Conservation (phyloP, 2,888 invertebrate genomes). For the Electrophaes corylata region DNA sequence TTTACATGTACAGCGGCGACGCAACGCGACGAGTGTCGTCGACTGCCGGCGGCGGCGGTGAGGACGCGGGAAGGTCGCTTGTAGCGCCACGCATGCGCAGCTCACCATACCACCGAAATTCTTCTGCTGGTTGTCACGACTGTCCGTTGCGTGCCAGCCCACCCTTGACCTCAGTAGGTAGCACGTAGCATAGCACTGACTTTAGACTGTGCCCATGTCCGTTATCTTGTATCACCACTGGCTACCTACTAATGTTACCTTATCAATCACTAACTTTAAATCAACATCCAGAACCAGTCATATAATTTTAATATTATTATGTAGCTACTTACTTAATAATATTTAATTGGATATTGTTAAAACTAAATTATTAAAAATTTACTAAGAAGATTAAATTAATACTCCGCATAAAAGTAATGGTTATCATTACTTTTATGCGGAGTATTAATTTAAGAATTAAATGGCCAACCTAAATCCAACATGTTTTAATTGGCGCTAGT, state of each 20-base stretch:
- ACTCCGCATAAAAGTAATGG: no score
- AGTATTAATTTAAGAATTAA: no score
- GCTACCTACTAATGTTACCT: background rate
- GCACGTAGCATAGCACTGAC: constrained; percentile 29
- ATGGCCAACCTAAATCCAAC: no score
- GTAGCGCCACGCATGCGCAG: constrained; percentile 72
- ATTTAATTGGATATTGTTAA: no score
- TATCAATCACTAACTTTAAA: constrained; percentile 19
- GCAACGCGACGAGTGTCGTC: constrained; percentile 69
- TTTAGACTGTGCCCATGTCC: constrained; percentile 35
- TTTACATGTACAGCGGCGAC: constrained; percentile 72
- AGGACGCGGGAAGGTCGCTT: constrained; percentile 79
- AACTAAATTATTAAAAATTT: no score
- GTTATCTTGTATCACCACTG: constrained; percentile 7
- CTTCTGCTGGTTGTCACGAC: constrained; percentile 46
- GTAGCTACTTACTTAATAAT: no score
- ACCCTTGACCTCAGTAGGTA: constrained; percentile 52
- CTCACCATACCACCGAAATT: constrained; percentile 48
- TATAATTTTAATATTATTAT: no score
- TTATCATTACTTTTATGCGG: no score
- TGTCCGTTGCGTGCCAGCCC: constrained; percentile 49
- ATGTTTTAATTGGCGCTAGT: background rate
- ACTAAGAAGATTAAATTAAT: no score
- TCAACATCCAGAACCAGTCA: constrained; percentile 22
- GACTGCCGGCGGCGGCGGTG: constrained; percentile 59